Percentiles rank a stretch among this genome's conserved stretches.
Conservation (phyloP, 2,113 vertebrate genomes). For the Leptocoma aspasia region DNA sequence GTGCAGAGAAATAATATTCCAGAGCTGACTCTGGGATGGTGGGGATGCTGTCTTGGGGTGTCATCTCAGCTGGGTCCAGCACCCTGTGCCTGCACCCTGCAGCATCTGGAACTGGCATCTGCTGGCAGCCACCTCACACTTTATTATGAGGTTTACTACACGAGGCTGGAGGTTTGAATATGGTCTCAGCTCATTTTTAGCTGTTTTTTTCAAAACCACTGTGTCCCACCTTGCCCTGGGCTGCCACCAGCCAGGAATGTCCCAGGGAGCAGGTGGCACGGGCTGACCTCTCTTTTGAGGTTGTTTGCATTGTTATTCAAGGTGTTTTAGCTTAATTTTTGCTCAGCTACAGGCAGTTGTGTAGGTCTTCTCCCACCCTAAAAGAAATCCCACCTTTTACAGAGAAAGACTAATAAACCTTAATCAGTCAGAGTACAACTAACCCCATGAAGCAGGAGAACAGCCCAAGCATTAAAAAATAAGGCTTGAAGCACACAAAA, state of each 20-base stretch:
- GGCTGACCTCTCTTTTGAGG: not conserved
- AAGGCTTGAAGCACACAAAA: not conserved
- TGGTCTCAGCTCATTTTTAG: not conserved
- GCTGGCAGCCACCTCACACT: accelerated
- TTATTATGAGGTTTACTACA: accelerated
- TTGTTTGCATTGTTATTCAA: not conserved
- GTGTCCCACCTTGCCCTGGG: not conserved
- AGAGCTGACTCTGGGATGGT: not conserved
- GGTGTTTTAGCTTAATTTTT: not conserved
- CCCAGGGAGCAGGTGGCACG: accelerated
- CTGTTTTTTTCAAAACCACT: not conserved
- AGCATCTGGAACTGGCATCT: not conserved
- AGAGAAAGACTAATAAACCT: not conserved
- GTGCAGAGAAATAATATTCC: not conserved
- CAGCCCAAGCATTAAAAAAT: not conserved
- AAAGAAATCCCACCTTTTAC: not conserved
- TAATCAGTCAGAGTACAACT: not conserved
- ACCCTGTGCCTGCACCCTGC: not conserved
- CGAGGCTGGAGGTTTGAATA: accelerated
- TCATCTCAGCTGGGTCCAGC: not conserved
- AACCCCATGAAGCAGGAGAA: not conserved
- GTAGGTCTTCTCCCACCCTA: not conserved
- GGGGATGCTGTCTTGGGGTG: accelerated
- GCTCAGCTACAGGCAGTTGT: not conserved
- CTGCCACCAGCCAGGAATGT: not conserved